A percentile compares a stretch with the other conserved stretches of the same genome.
Conservation (phyloP, 1,140 invertebrate genomes). For the Adoxophyes honmai region DNA sequence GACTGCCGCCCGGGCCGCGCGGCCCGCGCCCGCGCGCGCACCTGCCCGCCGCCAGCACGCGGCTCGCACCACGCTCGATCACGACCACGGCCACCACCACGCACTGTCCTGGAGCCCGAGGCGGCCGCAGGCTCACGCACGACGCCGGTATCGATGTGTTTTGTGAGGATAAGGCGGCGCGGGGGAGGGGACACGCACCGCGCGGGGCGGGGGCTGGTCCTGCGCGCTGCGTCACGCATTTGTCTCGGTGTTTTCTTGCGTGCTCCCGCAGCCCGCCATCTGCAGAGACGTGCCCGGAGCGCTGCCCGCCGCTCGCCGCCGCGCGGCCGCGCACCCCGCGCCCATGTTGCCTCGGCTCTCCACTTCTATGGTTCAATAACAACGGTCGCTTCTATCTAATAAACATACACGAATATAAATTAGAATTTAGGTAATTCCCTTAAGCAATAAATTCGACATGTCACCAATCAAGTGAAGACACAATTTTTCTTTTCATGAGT, state of each 20-base stretch:
- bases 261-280: slow-evolving; percentile 63
- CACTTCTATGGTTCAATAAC: not conserved
- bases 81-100: slow-evolving; percentile 33
- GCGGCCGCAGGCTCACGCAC: slow-evolving; percentile 55
- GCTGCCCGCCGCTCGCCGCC: slow-evolving; percentile 22
- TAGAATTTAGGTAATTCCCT: too few relatives aligned
- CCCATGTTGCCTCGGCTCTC: slow-evolving; percentile 1
- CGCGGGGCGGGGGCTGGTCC: slow-evolving; percentile 55
- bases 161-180: slow-evolving; percentile 25
- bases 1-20: slow-evolving; percentile 65
- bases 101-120: slow-evolving; percentile 32
- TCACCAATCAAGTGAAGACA: too few relatives aligned
- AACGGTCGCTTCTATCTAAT: too few relatives aligned
- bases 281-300: slow-evolving; percentile 52
- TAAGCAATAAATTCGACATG: too few relatives aligned
- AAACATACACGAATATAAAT: too few relatives aligned
- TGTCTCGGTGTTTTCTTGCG: slow-evolving; percentile 61
- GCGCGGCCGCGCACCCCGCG: slow-evolving; percentile 17
- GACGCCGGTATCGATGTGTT: slow-evolving; percentile 66
- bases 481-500: too few relatives aligned
- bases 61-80: slow-evolving; percentile 28
- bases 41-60: slow-evolving; percentile 26
- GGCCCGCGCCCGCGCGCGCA: slow-evolving; percentile 43
- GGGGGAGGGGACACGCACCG: slow-evolving; percentile 51
- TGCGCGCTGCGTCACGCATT: slow-evolving; percentile 74